Percentiles rank a stretch among this genome's conserved stretches.
phyloP scores from a whole-genome alignment of 2,113 vertebrate genomes.

The Pangasianodon gigas region DNA sequence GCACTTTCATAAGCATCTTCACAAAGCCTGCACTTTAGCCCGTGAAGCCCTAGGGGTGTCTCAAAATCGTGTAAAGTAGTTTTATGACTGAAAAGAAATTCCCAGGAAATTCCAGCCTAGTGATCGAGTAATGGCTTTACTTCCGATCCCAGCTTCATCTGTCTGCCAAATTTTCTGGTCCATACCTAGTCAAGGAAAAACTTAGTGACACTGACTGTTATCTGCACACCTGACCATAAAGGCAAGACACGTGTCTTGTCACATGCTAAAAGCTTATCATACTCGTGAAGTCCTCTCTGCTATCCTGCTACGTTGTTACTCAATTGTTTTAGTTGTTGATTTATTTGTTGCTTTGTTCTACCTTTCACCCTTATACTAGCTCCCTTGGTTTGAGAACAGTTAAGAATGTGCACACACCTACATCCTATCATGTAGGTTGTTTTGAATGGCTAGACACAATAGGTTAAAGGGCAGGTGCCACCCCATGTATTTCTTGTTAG shows the following conservation, averaged over 20 bases:
- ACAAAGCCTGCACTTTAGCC: not conserved
- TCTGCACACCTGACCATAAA: not conserved
- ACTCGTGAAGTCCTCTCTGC: too few relatives aligned
- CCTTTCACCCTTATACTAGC: too few relatives aligned
- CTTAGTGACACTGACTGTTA: slow-evolving; percentile 6
- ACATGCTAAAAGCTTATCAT: slow-evolving; percentile 10
- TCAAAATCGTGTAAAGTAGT: not conserved
- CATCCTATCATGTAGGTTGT: not conserved
- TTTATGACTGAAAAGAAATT: not conserved
- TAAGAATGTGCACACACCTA: not conserved
- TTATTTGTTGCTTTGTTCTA: too few relatives aligned
- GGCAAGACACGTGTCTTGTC: too few relatives aligned
- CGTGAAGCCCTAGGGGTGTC: not conserved
- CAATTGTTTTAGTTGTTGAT: too few relatives aligned
- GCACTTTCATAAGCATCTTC: not conserved
- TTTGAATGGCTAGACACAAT: not conserved
- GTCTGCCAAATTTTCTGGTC: not conserved
- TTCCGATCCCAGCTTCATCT: not conserved
- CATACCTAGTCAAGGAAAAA: not conserved
- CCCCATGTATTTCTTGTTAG: not conserved
- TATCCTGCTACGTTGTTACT: too few relatives aligned
- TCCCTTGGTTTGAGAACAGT: too few relatives aligned
- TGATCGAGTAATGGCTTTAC: not conserved
- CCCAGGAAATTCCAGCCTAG: not conserved
- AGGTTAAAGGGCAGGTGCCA: not conserved